Percentiles rank a stretch among this genome's conserved stretches.
Conservation (phyloP, 2,113 vertebrate species). For the Ictidomys tridecemlineatus region DNA sequence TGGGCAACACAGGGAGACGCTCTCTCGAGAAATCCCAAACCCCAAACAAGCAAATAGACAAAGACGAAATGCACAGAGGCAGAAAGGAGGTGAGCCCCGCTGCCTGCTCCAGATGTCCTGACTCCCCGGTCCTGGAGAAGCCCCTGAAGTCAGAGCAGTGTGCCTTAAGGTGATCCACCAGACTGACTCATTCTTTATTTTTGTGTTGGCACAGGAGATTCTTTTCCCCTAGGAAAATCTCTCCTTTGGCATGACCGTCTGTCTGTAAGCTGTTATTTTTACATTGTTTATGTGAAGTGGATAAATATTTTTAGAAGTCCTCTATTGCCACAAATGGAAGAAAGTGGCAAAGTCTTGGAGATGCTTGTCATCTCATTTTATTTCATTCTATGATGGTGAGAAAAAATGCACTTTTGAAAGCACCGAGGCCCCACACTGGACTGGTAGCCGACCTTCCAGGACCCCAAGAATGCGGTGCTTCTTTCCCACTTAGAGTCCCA, state of each 20-base stretch:
- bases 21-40: not conserved
- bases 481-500: fast-evolving
- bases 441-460: fast-evolving
- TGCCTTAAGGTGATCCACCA: not conserved
- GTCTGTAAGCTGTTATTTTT: constrained; percentile 64
- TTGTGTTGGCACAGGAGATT: not conserved
- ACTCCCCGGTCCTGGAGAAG: not conserved
- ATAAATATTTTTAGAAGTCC: constrained; percentile 67
- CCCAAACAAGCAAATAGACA: not conserved
- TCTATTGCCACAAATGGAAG: constrained; percentile 69
- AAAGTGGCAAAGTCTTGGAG: not conserved
- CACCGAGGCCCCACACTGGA: not conserved
- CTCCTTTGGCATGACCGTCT: not conserved
- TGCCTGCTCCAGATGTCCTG: fast-evolving
- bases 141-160: not conserved
- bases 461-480: fast-evolving
- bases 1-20: not conserved
- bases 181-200: constrained; percentile 27
- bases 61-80: not conserved
- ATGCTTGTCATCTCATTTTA: not conserved
- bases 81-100: fast-evolving
- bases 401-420: not conserved
- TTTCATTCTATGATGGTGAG: not conserved
- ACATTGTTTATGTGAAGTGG: constrained; percentile 50
- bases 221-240: constrained; percentile 43